Evolutionary conservation across 2,113 vertebrate genomes (phyloP).

Genomic region (Daubentonia madagascariensis): DNA sequence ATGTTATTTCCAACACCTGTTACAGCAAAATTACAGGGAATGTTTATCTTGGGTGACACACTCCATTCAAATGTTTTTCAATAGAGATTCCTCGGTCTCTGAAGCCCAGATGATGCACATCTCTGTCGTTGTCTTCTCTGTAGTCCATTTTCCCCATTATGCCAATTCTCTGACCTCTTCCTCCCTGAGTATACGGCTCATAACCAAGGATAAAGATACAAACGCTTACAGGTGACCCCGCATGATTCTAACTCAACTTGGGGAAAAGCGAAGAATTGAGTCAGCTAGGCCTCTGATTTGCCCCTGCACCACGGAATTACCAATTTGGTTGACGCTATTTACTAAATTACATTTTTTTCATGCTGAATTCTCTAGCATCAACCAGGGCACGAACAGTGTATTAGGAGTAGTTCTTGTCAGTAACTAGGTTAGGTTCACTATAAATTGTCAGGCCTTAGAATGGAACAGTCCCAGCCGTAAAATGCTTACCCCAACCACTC

Average conservation of each 20-base stretch:
- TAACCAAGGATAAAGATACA: not conserved
- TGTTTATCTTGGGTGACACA: not conserved
- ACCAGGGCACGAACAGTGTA: not conserved
- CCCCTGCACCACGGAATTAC: not conserved
- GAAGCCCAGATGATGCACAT: not conserved
- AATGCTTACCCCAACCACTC: conserved; percentile 20
- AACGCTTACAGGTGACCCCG: not conserved
- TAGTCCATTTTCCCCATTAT: not conserved
- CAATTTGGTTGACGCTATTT: conserved; percentile 10
- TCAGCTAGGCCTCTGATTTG: not conserved
- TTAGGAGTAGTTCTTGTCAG: not conserved
- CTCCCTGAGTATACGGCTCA: not conserved
- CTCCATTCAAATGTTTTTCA: not conserved
- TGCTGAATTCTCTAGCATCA: not conserved
- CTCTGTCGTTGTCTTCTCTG: not conserved
- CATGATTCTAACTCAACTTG: not conserved
- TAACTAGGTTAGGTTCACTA: conserved; percentile 35
- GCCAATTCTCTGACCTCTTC: not conserved
- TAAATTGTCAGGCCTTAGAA: conserved; percentile 1
- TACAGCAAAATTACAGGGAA: not conserved
- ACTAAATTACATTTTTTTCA: conserved; percentile 52
- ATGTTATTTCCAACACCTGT: not conserved
- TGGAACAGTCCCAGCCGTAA: not conserved
- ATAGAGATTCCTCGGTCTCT: not conserved
- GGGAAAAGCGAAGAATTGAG: not conserved